Evolutionary conservation across 35 echinoderm and acorn worm genomes (phyloP).

Genomic region (Nesometra sesokonis): DNA sequence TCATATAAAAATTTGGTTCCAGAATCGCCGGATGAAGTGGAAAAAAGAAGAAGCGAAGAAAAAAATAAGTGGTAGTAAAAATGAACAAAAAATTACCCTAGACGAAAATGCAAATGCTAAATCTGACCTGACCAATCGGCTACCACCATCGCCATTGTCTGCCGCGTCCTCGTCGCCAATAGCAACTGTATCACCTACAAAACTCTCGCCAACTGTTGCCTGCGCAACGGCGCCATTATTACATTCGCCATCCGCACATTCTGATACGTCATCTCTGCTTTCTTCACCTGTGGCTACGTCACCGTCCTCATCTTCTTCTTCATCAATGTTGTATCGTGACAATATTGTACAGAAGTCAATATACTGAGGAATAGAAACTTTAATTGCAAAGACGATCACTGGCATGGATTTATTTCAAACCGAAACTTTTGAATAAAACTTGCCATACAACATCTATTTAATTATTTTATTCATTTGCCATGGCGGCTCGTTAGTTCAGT

Average conservation of each 20-base stretch:
- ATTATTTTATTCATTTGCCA: too few relatives aligned
- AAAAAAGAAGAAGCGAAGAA: slow-evolving; percentile 96
- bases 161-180: background rate
- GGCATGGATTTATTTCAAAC: too few relatives aligned
- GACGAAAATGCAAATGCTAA: background rate
- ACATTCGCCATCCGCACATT: background rate
- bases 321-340: background rate
- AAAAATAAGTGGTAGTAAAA: slow-evolving; percentile 30
- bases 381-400: too few relatives aligned
- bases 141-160: background rate
- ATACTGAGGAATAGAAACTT: too few relatives aligned
- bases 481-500: too few relatives aligned
- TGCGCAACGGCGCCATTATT: background rate
- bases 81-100: slow-evolving; percentile 1
- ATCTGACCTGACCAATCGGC: background rate
- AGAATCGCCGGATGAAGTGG: slow-evolving; percentile 96
- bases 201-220: background rate
- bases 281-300: background rate
- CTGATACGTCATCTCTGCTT: too few relatives aligned
- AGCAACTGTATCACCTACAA: background rate
- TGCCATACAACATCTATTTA: too few relatives aligned
- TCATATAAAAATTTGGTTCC: slow-evolving; percentile 99
- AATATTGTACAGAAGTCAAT: background rate
- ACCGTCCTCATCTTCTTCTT: background rate
- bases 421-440: too few relatives aligned